Evolutionary conservation across 2,113 vertebrate species (phyloP).

Genomic region (Notothenia rossii): DNA sequence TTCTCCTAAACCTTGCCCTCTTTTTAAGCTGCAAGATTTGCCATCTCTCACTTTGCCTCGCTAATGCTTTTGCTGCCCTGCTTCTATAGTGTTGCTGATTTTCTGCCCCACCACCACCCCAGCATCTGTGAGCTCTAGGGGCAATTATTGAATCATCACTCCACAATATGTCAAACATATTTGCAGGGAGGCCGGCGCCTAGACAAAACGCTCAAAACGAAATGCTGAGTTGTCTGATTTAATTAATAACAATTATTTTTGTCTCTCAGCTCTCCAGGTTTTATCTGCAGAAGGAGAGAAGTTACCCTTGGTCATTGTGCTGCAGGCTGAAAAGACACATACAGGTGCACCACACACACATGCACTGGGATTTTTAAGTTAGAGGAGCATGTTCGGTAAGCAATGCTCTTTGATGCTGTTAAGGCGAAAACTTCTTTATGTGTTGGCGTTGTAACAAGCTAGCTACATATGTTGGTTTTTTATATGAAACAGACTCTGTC

Average conservation of each 20-base stretch:
- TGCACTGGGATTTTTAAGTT: neutral
- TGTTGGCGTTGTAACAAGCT: neutral
- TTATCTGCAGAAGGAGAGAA: constrained; percentile 64
- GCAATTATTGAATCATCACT: too few relatives aligned
- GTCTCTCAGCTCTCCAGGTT: constrained; percentile 64
- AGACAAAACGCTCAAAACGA: too few relatives aligned
- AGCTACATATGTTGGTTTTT: neutral
- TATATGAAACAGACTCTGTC: neutral
- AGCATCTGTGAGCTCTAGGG: too few relatives aligned
- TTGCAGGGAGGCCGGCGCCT: too few relatives aligned
- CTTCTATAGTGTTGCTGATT: too few relatives aligned
- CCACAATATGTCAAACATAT: too few relatives aligned
- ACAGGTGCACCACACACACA: constrained; percentile 52
- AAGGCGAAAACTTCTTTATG: neutral
- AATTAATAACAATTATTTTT: neutral
- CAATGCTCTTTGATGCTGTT: neutral
- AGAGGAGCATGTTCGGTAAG: neutral
- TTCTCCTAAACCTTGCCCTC: too few relatives aligned
- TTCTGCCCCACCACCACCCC: too few relatives aligned
- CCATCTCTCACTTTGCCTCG: too few relatives aligned
- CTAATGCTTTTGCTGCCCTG: too few relatives aligned
- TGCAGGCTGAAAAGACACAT: constrained; percentile 55
- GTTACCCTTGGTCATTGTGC: constrained; percentile 68
- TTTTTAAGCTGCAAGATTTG: too few relatives aligned
- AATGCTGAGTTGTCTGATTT: too few relatives aligned